phyloP scores from a whole-genome alignment of 2,113 vertebrate genomes.

The Etia nguti region DNA sequence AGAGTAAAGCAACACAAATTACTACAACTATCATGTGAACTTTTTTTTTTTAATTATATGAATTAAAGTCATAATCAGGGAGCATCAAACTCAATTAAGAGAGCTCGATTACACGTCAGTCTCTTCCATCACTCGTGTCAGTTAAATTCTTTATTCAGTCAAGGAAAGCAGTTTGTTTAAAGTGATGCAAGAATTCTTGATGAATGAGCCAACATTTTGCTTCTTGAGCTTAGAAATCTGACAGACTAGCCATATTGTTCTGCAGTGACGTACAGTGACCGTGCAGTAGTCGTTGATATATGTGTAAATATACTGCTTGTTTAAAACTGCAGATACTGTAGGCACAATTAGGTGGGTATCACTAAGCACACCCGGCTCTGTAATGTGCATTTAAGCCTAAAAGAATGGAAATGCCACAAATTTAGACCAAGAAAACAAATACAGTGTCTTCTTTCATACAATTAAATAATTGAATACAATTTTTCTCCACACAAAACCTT shows the following conservation, averaged over 20 bases:
- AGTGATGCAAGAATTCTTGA: background rate
- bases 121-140: background rate
- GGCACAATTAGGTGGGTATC: background rate
- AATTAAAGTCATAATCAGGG: background rate
- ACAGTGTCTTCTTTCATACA: background rate
- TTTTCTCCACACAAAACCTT: background rate
- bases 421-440: background rate
- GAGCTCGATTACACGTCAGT: background rate
- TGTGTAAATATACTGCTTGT: background rate
- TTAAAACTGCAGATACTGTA: background rate
- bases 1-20: conserved; percentile 1
- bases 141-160: background rate
- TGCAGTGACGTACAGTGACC: background rate
- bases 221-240: background rate
- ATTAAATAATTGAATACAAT: background rate
- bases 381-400: background rate
- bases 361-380: background rate
- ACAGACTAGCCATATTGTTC: background rate
- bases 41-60: background rate
- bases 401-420: background rate
- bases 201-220: background rate
- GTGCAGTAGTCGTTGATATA: background rate
- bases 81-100: background rate
- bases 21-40: background rate
- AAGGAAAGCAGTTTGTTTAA: background rate